Conservation (phyloP, 2,888 invertebrate species). For the Serripes groenlandicus region DNA sequence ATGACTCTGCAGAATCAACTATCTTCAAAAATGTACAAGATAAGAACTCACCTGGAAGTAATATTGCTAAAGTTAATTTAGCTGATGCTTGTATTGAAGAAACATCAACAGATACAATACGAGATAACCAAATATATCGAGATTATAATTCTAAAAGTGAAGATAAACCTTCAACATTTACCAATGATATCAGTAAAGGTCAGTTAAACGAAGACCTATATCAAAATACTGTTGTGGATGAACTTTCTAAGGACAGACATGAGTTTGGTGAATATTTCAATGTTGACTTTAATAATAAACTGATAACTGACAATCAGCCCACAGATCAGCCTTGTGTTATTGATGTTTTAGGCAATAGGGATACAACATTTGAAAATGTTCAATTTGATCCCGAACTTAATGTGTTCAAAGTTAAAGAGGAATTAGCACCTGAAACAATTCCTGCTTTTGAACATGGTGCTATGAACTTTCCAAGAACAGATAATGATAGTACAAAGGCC, state of each 20-base stretch:
- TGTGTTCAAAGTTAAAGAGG: conserved; percentile 12
- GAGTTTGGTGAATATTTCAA: conserved; percentile 18
- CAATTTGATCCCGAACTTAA: conserved; percentile 39
- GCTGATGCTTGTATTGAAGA: conserved; percentile 42
- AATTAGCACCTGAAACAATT: neutral
- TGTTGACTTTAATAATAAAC: neutral
- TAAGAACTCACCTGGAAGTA: neutral
- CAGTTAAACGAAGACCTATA: no score
- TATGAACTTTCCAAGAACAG: neutral
- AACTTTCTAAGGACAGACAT: conserved; percentile 14
- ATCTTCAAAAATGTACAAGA: neutral
- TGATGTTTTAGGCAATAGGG: neutral
- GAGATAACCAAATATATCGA: no score
- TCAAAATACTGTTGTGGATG: no score
- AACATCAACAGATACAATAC: conserved; percentile 58
- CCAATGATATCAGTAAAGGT: no score
- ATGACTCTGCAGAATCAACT: neutral
- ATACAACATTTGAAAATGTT: conserved; percentile 44
- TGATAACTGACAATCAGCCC: conserved; percentile 9
- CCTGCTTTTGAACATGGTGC: neutral
- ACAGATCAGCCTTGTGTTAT: neutral
- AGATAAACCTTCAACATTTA: no score
- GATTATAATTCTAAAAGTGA: no score
- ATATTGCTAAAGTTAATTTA: conserved; percentile 17
- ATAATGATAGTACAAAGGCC: neutral